phyloP scores from a whole-genome alignment of 2,797 vertebrate genomes.

The Pitangus sulphuratus region DNA sequence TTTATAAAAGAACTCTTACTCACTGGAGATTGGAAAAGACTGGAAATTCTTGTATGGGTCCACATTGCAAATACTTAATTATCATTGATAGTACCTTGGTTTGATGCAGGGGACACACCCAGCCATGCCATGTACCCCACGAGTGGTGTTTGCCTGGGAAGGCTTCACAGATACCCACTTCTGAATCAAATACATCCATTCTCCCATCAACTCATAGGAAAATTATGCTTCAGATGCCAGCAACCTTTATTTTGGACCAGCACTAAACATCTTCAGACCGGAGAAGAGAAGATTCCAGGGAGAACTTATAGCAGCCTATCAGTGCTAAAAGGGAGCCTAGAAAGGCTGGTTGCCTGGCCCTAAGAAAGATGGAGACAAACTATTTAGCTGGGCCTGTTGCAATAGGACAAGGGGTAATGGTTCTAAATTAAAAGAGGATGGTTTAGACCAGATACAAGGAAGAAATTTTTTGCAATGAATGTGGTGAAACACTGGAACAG shows the following conservation, averaged over 20 bases:
- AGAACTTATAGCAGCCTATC: not conserved
- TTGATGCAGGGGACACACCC: not conserved
- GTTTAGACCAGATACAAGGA: not conserved
- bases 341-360: not conserved
- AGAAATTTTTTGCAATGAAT: not conserved
- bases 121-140: not conserved
- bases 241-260: not conserved
- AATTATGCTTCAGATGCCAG: not conserved
- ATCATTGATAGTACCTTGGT: not conserved
- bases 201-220: not conserved
- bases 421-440: not conserved
- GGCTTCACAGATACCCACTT: not conserved
- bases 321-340: not conserved
- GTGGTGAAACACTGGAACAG: not conserved
- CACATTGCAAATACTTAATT: not conserved
- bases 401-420: not conserved
- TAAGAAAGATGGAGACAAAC: not conserved
- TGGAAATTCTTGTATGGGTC: not conserved
- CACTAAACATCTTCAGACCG: not conserved
- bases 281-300: not conserved
- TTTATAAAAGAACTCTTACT: not conserved
- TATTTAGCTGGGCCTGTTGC: not conserved
- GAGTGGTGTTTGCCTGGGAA: not conserved
- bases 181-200: not conserved
- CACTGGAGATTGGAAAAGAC: no score